Evolutionary conservation across 2,113 vertebrate genomes (phyloP), one percentile per base, ranked within the genome.

Genomic region (Rhombomys opimus): DNA sequence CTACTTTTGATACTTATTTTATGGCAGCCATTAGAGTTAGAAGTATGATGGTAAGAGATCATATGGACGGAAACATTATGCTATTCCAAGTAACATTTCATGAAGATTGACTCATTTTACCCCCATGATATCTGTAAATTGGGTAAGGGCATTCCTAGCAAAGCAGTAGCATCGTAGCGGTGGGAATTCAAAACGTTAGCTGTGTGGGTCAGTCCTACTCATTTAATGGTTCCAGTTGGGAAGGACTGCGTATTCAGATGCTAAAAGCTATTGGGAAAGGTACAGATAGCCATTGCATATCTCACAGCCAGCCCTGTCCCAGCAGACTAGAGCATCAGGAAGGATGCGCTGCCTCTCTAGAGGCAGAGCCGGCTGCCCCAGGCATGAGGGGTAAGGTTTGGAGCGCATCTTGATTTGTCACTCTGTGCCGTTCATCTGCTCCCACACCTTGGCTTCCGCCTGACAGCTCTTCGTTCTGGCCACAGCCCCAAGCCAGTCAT

Each of bases 1-100:
- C 30, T 76, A 52, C 88, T 90, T 95, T 50, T 91, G 41, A 65
- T 27, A 88, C 32, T 11, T 90, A 15, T 85, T 81, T 93, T 81
- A 82, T 50, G 5, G 4, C 59, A 84, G 7, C 38, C 38, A 68
- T 59, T 94, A 63, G 15, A 87, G 22, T 75, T 61, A 75, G 54
- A 41, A 89, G 65, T 65, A 65, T 14, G 38, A 75, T 59, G 3
- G 18, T 38, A 80, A 61, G 7, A 72, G 27, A 27, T 68, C 81
- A 38, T 17, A 22, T 70, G 67, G n/a, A 72, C n/a, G 68, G 52
- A 68, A 88, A 94, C 67, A 38, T 20, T 50, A 80, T 52, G 23
- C 10, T 78, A n/a, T 77, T 90, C 35, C 38, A 88, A 67, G 15
- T 32, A 84, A 86, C 11, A 59, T 2, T 87, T 93, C n/a, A 54